phyloP scores from a whole-genome alignment of 2,797 vertebrate genomes.

The Urophycis tenuis region DNA sequence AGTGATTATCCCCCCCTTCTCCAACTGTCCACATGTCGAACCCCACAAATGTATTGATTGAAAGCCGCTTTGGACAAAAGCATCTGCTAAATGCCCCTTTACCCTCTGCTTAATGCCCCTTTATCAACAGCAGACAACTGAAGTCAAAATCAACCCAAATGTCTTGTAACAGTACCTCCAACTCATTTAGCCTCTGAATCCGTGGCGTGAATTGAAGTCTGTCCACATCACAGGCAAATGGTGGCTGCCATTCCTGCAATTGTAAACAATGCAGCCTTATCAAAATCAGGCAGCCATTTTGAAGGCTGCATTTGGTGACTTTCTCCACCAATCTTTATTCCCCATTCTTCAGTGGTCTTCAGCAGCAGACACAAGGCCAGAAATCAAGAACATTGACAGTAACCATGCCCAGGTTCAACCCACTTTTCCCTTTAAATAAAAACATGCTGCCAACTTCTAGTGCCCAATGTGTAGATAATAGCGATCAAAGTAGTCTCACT shows the following conservation, averaged over 20 bases:
- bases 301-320: neutral
- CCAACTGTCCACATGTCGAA: too few relatives aligned
- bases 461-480: neutral
- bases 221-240: slow-evolving; percentile 96
- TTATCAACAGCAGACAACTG: neutral
- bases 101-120: too few relatives aligned
- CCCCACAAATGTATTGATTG: too few relatives aligned
- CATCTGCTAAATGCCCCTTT: too few relatives aligned
- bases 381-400: neutral
- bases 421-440: neutral
- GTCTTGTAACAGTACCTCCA: slow-evolving; percentile 77
- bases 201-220: slow-evolving; percentile 93
- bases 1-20: too few relatives aligned
- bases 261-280: slow-evolving; percentile 12
- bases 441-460: neutral
- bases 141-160: slow-evolving; percentile 3
- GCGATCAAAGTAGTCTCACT: neutral
- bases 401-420: neutral
- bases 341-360: neutral
- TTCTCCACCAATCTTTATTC: neutral
- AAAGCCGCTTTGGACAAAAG: too few relatives aligned
- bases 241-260: slow-evolving; percentile 93
- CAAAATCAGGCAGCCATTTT: slow-evolving; percentile 14
- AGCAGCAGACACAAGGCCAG: neutral
- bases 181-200: slow-evolving; percentile 94